Percentiles rank a stretch among this genome's conserved stretches.
Conservation (phyloP, 1,140 invertebrate genomes). For the Leptinotarsa undecemlineata region DNA sequence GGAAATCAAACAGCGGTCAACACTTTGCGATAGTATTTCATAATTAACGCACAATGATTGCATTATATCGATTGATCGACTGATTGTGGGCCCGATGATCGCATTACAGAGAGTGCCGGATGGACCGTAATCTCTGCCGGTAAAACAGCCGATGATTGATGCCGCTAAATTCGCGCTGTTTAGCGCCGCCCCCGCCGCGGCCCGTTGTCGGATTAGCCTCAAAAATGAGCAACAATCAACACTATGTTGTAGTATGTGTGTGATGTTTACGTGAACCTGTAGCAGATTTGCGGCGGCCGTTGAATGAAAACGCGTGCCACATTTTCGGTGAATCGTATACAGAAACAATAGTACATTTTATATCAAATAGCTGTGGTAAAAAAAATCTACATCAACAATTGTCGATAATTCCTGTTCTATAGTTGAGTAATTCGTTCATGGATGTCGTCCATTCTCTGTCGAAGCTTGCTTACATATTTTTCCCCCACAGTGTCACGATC, state of each 20-base stretch:
- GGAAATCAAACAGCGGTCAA: slow-evolving; percentile 50
- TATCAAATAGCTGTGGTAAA: too few species aligned
- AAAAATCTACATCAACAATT: too few species aligned
- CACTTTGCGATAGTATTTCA: slow-evolving; percentile 48
- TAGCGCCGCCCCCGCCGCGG: slow-evolving; percentile 16
- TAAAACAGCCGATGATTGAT: slow-evolving; percentile 41
- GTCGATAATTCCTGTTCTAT: too few species aligned
- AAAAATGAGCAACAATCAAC: slow-evolving; percentile 37
- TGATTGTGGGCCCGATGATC: slow-evolving; percentile 41
- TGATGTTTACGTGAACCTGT: slow-evolving; percentile 9
- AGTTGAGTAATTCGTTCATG: too few species aligned
- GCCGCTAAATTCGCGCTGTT: slow-evolving; percentile 35
- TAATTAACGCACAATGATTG: slow-evolving; percentile 48
- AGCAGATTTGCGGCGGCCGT: background rate
- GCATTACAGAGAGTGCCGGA: slow-evolving; percentile 39
- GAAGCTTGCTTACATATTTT: too few species aligned
- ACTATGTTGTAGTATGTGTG: background rate
- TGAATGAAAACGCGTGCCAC: background rate
- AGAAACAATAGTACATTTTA: too few species aligned
- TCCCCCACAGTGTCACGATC: too few species aligned
- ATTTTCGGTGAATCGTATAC: too few species aligned
- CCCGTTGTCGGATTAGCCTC: slow-evolving; percentile 35
- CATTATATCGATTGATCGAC: slow-evolving; percentile 44
- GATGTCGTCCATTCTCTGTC: too few species aligned
- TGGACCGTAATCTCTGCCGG: slow-evolving; percentile 36